These are phyloP conservation scores for Entelurus aequoreus DNA, from an alignment of 2,113 vertebrate genomes.

Conservation along the genomic window DNA sequence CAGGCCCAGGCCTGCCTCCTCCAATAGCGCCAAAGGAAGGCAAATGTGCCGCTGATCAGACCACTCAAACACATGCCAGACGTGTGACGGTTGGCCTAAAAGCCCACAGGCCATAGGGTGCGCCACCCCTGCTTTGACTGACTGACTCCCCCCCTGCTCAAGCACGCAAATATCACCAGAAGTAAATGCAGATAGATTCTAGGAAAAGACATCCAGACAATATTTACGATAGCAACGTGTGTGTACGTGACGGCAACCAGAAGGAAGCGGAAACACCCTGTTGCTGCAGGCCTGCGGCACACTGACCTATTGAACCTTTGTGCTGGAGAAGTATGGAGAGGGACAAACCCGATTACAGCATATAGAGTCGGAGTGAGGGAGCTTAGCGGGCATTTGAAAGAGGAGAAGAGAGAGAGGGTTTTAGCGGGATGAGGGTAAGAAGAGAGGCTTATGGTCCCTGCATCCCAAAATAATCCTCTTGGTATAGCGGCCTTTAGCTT, in stretches of 20 bases:
- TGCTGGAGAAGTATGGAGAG: slow-evolving; percentile 47
- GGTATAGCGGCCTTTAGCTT: slow-evolving; percentile 51
- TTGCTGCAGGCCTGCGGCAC: slow-evolving; percentile 26
- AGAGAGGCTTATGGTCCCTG: slow-evolving; percentile 69
- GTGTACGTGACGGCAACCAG: background rate
- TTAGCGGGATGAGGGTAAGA: slow-evolving; percentile 65
- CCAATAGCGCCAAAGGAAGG: no score
- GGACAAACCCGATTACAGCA: slow-evolving; percentile 53
- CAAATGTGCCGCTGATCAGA: no score
- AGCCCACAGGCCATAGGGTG: no score
- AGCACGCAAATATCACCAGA: background rate
- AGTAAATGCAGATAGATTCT: background rate
- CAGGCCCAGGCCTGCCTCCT: no score
- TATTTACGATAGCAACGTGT: background rate
- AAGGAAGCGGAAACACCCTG: background rate
- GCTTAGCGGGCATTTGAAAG: slow-evolving; percentile 60
- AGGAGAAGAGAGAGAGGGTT: slow-evolving; percentile 60
- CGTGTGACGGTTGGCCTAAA: no score
- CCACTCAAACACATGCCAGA: no score
- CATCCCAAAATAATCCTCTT: slow-evolving; percentile 74
- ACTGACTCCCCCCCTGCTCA: background rate
- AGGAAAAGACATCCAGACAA: background rate
- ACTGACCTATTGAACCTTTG: slow-evolving; percentile 50
- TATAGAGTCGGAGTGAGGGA: slow-evolving; percentile 37
- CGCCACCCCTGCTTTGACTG: background rate